Evolutionary conservation across 64 coral and sea anemone genomes (phyloP).

Genomic region (Catalaphyllia jardinei): DNA sequence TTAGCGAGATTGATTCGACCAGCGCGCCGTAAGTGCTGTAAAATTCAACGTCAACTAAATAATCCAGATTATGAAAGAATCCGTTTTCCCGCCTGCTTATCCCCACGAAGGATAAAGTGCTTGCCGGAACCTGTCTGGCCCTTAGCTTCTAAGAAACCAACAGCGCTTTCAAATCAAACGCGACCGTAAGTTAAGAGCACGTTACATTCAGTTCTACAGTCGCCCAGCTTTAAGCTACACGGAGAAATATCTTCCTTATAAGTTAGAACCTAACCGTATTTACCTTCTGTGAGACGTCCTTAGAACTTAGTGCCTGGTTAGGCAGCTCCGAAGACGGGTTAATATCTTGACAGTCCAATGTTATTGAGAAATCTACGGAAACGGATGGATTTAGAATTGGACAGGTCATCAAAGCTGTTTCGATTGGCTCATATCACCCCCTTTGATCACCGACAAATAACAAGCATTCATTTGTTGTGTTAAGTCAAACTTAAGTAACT

Average conservation of each 20-base stretch:
- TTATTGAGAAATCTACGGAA: slow-evolving; percentile 33
- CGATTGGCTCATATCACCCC: slow-evolving; percentile 18
- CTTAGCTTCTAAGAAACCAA: too few species aligned
- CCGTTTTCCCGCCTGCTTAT: too few species aligned
- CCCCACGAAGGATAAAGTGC: too few species aligned
- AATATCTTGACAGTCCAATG: slow-evolving; percentile 24
- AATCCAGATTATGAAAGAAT: too few species aligned
- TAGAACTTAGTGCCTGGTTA: not conserved
- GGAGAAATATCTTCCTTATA: not conserved
- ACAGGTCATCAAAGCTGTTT: not conserved
- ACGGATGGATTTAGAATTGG: slow-evolving; percentile 12
- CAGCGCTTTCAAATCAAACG: too few species aligned
- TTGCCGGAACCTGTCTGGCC: too few species aligned
- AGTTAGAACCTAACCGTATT: not conserved
- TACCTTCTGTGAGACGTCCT: not conserved
- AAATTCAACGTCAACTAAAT: too few species aligned
- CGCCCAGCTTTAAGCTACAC: not conserved
- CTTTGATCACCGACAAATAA: slow-evolving; percentile 22
- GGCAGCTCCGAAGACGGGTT: slow-evolving; percentile 8
- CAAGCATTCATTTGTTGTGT: slow-evolving; percentile 3
- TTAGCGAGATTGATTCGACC: not conserved
- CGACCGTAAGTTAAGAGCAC: too few species aligned
- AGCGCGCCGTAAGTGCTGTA: too few species aligned
- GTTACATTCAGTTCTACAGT: not conserved
- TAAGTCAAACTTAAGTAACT: slow-evolving; percentile 27